These are phyloP conservation scores for Keiferia lycopersicella DNA, from an alignment of 2,888 invertebrate genomes.

Conservation along the genomic window DNA sequence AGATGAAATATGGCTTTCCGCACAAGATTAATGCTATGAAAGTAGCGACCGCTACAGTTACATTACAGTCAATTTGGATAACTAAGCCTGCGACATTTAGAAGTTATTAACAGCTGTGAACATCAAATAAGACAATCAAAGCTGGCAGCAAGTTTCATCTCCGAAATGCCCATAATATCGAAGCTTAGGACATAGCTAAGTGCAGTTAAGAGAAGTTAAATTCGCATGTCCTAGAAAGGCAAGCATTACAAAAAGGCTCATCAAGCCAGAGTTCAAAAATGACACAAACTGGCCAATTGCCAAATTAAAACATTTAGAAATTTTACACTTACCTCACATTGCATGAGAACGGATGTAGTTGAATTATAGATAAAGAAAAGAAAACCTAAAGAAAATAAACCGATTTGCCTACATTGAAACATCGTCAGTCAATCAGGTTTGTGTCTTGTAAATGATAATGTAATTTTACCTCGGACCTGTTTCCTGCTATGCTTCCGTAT, in stretches of 20 bases:
- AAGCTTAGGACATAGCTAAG: slow-evolving; percentile 31
- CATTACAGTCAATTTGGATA: neutral
- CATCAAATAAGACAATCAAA: slow-evolving; percentile 9
- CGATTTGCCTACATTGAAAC: too few species aligned
- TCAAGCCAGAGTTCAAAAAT: slow-evolving; percentile 41
- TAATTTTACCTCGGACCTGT: too few species aligned
- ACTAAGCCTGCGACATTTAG: neutral
- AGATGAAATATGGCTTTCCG: slow-evolving; percentile 17
- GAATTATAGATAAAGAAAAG: too few species aligned
- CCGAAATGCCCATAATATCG: neutral
- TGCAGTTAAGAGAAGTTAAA: slow-evolving; percentile 43
- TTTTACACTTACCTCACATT: too few species aligned
- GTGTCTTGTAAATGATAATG: too few species aligned
- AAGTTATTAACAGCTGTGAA: neutral
- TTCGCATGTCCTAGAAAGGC: slow-evolving; percentile 45
- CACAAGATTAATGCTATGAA: slow-evolving; percentile 10
- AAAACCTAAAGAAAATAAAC: too few species aligned
- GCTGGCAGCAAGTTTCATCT: slow-evolving; percentile 17
- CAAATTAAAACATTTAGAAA: too few species aligned
- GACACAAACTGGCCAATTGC: slow-evolving; percentile 17
- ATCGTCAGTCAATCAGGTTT: too few species aligned
- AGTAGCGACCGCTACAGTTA: neutral
- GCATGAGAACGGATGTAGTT: too few species aligned
- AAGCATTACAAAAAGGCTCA: slow-evolving; percentile 45
- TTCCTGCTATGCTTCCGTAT: too few species aligned